These are phyloP conservation scores for Huso huso DNA, from an alignment of 2,797 vertebrate species.

Conservation along the genomic window DNA sequence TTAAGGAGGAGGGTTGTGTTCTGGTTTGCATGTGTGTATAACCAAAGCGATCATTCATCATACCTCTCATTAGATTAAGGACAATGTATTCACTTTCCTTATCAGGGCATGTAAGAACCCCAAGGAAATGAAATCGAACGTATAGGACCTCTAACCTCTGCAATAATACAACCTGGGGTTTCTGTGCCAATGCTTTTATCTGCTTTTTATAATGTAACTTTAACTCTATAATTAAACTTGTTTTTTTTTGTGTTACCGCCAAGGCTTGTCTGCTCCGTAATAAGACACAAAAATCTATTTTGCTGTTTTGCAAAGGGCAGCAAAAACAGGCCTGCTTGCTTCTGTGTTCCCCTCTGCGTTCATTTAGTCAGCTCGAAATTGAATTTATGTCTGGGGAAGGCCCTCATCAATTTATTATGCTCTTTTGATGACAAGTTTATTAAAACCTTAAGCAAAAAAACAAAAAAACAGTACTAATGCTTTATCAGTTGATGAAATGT, in stretches of 20 bases:
- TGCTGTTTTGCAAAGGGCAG: conserved; percentile 46
- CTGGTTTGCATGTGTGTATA: too few species aligned
- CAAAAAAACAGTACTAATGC: conserved; percentile 46
- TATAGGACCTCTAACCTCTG: conserved; percentile 1
- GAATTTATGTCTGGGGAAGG: conserved; percentile 51
- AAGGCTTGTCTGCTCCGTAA: conserved; percentile 16
- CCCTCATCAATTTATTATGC: conserved; percentile 58
- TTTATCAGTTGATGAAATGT: conserved; percentile 42
- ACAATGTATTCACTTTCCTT: conserved; percentile 5
- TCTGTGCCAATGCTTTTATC: neutral
- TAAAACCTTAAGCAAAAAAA: conserved; percentile 44
- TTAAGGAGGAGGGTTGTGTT: too few species aligned
- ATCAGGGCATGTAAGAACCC: conserved; percentile 11
- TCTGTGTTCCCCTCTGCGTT: conserved; percentile 23
- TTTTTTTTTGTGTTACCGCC: conserved; percentile 10
- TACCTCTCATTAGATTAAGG: neutral
- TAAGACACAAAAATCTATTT: conserved; percentile 30
- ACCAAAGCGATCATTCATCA: neutral
- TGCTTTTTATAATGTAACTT: conserved; percentile 9
- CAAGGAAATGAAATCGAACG: conserved; percentile 10
- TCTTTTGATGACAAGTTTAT: conserved; percentile 70
- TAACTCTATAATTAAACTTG: conserved; percentile 14
- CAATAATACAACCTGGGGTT: neutral
- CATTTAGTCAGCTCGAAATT: conserved; percentile 40
- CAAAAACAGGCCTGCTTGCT: conserved; percentile 9